Evolutionary conservation across 2,888 invertebrate species (phyloP).

Genomic region (Ctena decussata): DNA sequence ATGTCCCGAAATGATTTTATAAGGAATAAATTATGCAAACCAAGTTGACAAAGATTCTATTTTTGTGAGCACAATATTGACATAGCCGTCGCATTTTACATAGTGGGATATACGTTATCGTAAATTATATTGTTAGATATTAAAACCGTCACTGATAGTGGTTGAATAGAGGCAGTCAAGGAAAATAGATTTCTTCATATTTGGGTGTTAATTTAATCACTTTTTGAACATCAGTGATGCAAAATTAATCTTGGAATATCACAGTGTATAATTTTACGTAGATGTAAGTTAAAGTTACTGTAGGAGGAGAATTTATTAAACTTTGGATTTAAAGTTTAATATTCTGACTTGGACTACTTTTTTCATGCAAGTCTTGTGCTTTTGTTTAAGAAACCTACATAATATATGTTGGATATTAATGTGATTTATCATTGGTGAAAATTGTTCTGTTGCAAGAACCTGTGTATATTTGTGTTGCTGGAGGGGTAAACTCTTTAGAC

Average conservation of each 20-base stretch:
- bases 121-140: not conserved
- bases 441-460: too few relatives aligned
- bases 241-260: not conserved
- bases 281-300: too few relatives aligned
- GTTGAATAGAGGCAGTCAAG: not conserved
- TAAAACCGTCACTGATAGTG: slow-evolving; percentile 1
- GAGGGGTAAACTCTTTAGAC: too few relatives aligned
- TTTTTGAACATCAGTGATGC: not conserved
- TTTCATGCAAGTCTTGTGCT: too few relatives aligned
- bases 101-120: not conserved
- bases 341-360: too few relatives aligned
- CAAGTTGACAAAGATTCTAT: slow-evolving; percentile 7
- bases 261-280: not conserved
- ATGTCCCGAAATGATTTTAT: not conserved
- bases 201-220: not conserved
- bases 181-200: slow-evolving; percentile 2
- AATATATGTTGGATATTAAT: too few relatives aligned
- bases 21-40: slow-evolving; percentile 8
- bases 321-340: too few relatives aligned
- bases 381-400: too few relatives aligned
- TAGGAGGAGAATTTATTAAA: too few relatives aligned
- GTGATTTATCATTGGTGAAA: too few relatives aligned
- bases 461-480: too few relatives aligned
- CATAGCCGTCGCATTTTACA: not conserved
- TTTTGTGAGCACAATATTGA: slow-evolving; percentile 10